phyloP scores from a whole-genome alignment of 2,797 vertebrate species.

The Balearica regulorum region DNA sequence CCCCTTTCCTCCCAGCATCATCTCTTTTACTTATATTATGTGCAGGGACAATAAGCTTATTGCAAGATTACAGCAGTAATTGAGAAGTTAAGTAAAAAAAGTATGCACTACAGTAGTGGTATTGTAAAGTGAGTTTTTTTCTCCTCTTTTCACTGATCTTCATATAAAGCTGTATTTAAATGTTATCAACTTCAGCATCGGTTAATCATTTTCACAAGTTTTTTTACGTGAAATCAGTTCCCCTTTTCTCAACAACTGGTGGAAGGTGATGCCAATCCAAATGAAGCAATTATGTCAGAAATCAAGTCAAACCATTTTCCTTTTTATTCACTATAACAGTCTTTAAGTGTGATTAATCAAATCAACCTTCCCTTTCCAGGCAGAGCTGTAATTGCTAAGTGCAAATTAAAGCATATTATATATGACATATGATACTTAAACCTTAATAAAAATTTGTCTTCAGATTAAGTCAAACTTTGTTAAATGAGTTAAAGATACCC shows the following conservation, averaged over 20 bases:
- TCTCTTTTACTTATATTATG: neutral
- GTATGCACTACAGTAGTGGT: neutral
- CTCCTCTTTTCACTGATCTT: slow-evolving; percentile 23
- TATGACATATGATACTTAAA: slow-evolving; percentile 39
- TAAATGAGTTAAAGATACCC: slow-evolving; percentile 25
- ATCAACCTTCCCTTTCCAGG: slow-evolving; percentile 63
- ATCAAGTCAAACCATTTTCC: slow-evolving; percentile 64
- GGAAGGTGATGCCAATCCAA: slow-evolving; percentile 55
- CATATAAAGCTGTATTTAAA: slow-evolving; percentile 42
- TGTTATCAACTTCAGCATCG: slow-evolving; percentile 30
- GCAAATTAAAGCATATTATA: slow-evolving; percentile 70
- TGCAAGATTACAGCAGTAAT: neutral
- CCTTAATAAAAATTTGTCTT: too few relatives aligned
- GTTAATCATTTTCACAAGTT: slow-evolving; percentile 70
- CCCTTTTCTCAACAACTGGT: slow-evolving; percentile 53
- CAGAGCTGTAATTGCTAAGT: slow-evolving; percentile 68
- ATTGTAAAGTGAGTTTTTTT: slow-evolving; percentile 4
- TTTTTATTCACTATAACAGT: slow-evolving; percentile 49
- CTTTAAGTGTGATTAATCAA: slow-evolving; percentile 76
- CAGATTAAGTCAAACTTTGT: slow-evolving; percentile 26
- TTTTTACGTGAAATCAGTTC: slow-evolving; percentile 67
- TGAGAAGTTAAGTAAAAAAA: neutral
- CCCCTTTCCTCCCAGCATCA: neutral
- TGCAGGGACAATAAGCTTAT: neutral
- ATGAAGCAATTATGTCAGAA: slow-evolving; percentile 71